Conservation (phyloP, 1,140 invertebrate genomes). For the Phocides pigmalion region DNA sequence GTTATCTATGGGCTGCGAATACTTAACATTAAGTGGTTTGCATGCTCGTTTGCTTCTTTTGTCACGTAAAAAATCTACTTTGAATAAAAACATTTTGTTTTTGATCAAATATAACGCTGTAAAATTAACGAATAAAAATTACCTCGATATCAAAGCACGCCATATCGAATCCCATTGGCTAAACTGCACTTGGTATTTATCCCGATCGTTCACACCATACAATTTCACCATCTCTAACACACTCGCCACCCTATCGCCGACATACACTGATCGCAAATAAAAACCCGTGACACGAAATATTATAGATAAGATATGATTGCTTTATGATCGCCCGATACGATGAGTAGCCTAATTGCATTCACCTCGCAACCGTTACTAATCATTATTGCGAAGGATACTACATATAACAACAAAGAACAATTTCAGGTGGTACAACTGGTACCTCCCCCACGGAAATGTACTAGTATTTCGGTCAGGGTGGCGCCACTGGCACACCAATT, state of each 20-base stretch:
- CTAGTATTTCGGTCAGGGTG: no score
- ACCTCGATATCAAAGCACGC: constrained; percentile 43
- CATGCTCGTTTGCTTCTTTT: no score
- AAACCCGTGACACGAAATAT: background rate
- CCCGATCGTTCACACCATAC: constrained; percentile 18
- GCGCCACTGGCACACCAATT: no score
- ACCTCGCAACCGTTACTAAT: background rate
- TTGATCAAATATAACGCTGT: no score
- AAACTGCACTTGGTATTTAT: constrained; percentile 38
- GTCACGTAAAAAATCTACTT: no score
- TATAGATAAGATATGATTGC: background rate
- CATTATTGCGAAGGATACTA: background rate
- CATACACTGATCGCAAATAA: background rate
- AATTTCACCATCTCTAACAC: background rate
- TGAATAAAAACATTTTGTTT: no score
- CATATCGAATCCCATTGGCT: constrained; percentile 39
- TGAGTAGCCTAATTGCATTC: background rate
- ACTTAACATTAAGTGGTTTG: no score
- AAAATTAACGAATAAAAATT: constrained; percentile 22
- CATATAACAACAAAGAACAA: no score
- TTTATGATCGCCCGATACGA: background rate
- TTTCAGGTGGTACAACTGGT: no score
- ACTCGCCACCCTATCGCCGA: background rate
- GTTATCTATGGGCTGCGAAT: no score
- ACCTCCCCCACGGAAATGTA: no score